Evolutionary conservation across 2,888 invertebrate species (phyloP), one percentile per base, ranked within the genome.

Genomic region (Mellilla xanthometata): DNA sequence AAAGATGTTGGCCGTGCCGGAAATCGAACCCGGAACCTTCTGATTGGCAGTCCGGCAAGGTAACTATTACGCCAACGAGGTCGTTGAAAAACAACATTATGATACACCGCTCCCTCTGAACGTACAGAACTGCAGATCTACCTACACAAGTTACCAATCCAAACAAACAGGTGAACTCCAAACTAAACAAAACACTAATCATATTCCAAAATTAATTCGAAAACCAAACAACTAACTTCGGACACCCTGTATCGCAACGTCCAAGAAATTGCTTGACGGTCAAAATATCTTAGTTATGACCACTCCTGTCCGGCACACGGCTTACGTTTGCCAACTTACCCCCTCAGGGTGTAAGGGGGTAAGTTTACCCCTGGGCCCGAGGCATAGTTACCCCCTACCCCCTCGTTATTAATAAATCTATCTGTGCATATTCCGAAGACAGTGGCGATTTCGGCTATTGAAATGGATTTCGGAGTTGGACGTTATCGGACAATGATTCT

Each of bases 281-380:
- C 89, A 87, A 89, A 88, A 88, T 86, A 88, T 89, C 88, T 88
- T 88, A 86, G 88, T 85, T 89, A 88, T 88, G 88, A 84, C 88
- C 85, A 81, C 77, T 84, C 74, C 86, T 89, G 89, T 88, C 89
- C 87, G 68, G 82, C 68, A 70, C 88, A 88, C 68, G 76, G 82
- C 84, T 82, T 82, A 86, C 82, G 82, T 80, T 83, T 80, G 84
- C 84, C 81, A 86, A 86, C 78, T 84, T 78, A 71, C 56, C 69
- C 77, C 72, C 62, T 39, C 49, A 28, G 36, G 36, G 36, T 15
- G 28, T 36, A 19, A 22, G 36, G 28, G 36, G 36, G 28, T 11
- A 28, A 22, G 12, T 35, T 56, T 35, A 44, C 39, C 54, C 84
- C 80, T 67, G 7, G 24, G 24, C 24, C 24, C 24, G 24, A 72